Base-by-base conservation (phyloP, 2,888 invertebrate species). In the Trisateles emortualis region DNA sequence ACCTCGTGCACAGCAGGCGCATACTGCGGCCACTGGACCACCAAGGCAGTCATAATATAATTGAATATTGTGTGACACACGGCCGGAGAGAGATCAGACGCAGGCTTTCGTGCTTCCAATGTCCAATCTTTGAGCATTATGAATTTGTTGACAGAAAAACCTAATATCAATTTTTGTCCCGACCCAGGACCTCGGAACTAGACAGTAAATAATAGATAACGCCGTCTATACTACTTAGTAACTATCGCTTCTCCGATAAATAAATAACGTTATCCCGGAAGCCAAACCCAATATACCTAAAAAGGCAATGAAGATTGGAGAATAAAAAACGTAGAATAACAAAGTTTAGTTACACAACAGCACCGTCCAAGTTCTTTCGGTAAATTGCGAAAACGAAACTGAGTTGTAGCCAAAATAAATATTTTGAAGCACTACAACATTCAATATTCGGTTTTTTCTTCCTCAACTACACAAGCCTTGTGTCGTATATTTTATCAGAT, bases 401-500 rank as follows among this genome's bases (percentile, higher is more conserved):
- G 30, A 49, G 13, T 42, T 19, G 42, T 29, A 10, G 14, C 43
- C 36, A 43, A 50, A 50, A 38, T 50, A 43, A 50, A 50, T 43
- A 38, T 50, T 43, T 36, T 36, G 49, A 19, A 19, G 29, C 38
- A 43, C 40, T 48, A 48, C 49, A 30, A 14, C 1, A 14, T 42
- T 42, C 17, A 42, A 29, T 43, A 22, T 43, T 29, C 36, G 10
- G 16, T 35, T 36, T 36, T 49, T 42, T 19, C 29, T 29, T 29
- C 33, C 19, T 22, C 9, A 14, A 13, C 1, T 24, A 3, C n/a
- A 2, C 11, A 17, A 9, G 8, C 4, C 19, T 32, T 11, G 17
- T 19, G 19, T n/a, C n/a, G n/a, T 30, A 1, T 32, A 19, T n/a
- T 9, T 33, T 33, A 14, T 14, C 1, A 26, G 26, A 26, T 26